phyloP scores from a whole-genome alignment of 2,888 invertebrate genomes.

The Mylabris sibirica region DNA sequence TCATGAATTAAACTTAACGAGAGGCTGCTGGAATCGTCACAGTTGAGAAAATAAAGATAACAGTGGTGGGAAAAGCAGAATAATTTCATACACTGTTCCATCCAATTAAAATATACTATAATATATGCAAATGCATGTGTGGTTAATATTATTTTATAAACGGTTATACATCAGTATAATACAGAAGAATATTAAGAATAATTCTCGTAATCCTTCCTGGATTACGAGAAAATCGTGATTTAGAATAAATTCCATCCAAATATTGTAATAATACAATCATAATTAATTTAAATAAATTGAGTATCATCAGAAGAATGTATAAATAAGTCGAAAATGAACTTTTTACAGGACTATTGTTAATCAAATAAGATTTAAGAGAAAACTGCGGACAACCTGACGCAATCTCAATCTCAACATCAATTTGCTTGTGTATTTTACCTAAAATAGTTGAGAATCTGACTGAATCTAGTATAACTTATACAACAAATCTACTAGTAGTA shows the following conservation, averaged over 20 bases:
- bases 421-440: slow-evolving; percentile 11
- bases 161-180: slow-evolving; percentile 5
- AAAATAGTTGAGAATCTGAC: slow-evolving; percentile 17
- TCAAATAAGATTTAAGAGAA: slow-evolving; percentile 26
- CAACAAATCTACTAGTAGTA: slow-evolving; percentile 28
- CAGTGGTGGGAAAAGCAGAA: slow-evolving; percentile 8
- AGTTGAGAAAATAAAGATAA: slow-evolving; percentile 21
- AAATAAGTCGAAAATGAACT: not conserved
- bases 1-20: slow-evolving; percentile 22
- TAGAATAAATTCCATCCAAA: not conserved
- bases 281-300: not conserved
- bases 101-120: slow-evolving; percentile 15
- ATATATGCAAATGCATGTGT: slow-evolving; percentile 29
- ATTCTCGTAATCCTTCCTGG: slow-evolving; percentile 1
- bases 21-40: slow-evolving; percentile 14
- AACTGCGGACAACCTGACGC: slow-evolving; percentile 27
- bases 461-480: not conserved
- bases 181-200: not conserved
- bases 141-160: slow-evolving; percentile 11
- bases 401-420: slow-evolving; percentile 28
- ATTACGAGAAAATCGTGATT: slow-evolving; percentile 3
- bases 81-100: slow-evolving; percentile 11
- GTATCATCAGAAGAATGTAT: no score
- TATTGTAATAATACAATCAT: not conserved
- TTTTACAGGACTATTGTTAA: not conserved